A percentile compares a stretch with the other conserved stretches of the same genome.
Conservation (phyloP, 2,888 invertebrate species). For the Drosophila emarginata region DNA sequence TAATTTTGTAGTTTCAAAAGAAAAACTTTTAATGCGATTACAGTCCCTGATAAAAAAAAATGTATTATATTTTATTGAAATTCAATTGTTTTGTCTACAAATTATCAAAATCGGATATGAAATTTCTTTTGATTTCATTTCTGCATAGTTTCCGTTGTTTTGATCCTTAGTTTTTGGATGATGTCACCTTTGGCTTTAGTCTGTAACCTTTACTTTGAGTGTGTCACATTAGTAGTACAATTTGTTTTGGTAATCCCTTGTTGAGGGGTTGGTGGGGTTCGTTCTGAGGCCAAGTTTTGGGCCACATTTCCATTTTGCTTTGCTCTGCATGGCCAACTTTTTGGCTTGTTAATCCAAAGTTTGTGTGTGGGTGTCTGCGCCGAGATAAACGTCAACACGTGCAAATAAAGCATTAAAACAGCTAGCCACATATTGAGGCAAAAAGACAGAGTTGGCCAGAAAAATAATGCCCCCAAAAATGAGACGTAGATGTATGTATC, state of each 20-base stretch:
- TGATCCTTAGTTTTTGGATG: not conserved
- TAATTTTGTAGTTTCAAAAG: too few relatives aligned
- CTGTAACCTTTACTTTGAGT: conserved; percentile 21
- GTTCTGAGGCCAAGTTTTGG: conserved; percentile 16
- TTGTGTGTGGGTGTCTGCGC: conserved; percentile 17
- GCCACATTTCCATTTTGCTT: conserved; percentile 46
- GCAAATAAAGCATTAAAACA: conserved; percentile 74
- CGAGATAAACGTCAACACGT: conserved; percentile 67
- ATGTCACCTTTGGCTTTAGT: conserved; percentile 8
- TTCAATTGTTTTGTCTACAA: not conserved
- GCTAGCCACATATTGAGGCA: conserved; percentile 36
- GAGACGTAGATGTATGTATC: not conserved
- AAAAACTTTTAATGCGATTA: too few relatives aligned
- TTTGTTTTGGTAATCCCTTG: conserved; percentile 70
- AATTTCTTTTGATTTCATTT: too few relatives aligned
- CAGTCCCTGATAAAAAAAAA: too few relatives aligned
- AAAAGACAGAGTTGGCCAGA: conserved; percentile 13
- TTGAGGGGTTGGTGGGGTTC: conserved; percentile 20
- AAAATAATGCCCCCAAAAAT: not conserved
- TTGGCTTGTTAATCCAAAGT: conserved; percentile 54
- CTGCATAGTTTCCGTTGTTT: not conserved
- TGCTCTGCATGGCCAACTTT: conserved; percentile 48
- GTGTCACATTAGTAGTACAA: conserved; percentile 65
- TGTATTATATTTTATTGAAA: too few relatives aligned
- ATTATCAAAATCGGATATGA: too few relatives aligned